A percentile compares a stretch with the other conserved stretches of the same genome.
phyloP scores from a whole-genome alignment of 2,113 vertebrate genomes.

The Mustela nigripes region DNA sequence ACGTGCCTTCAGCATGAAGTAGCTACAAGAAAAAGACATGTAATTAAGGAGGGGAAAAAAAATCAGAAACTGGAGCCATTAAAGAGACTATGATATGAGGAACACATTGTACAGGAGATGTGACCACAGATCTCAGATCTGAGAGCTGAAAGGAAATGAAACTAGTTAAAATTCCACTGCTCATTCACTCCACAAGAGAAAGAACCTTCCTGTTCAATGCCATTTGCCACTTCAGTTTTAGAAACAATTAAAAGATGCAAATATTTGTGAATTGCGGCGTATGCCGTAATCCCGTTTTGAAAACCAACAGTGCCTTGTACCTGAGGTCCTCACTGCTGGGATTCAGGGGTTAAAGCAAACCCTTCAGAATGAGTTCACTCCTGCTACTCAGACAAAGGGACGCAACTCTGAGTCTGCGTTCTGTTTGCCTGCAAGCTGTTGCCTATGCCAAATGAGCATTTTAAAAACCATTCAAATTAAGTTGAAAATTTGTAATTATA shows the following conservation, averaged over 20 bases:
- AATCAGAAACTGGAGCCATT: constrained; percentile 3
- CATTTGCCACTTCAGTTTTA: constrained; percentile 81
- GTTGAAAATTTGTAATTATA: constrained; percentile 78
- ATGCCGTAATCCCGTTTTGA: constrained; percentile 83
- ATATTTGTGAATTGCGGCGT: constrained; percentile 84
- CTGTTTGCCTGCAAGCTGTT: constrained; percentile 71
- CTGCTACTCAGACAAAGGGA: constrained; percentile 58
- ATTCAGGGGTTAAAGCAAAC: constrained; percentile 75
- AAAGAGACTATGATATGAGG: constrained; percentile 71
- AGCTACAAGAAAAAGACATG: constrained; percentile 56
- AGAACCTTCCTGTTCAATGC: constrained; percentile 41
- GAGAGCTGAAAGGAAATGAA: constrained; percentile 63
- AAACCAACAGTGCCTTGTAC: constrained; percentile 80
- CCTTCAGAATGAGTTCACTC: constrained; percentile 62
- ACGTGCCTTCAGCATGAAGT: constrained; percentile 51
- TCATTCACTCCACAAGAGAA: constrained; percentile 60
- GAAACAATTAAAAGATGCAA: constrained; percentile 86
- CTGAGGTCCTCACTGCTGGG: constrained; percentile 42
- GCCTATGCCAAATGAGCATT: constrained; percentile 75
- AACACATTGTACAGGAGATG: constrained; percentile 42
- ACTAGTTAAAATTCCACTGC: constrained; percentile 81
- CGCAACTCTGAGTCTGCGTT: neutral
- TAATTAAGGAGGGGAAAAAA: constrained; percentile 61
- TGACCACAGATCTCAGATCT: constrained; percentile 65
- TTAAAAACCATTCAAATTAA: constrained; percentile 76